Base-by-base conservation (phyloP, 2,797 vertebrate species). In the Neopelma chrysocephalum region DNA sequence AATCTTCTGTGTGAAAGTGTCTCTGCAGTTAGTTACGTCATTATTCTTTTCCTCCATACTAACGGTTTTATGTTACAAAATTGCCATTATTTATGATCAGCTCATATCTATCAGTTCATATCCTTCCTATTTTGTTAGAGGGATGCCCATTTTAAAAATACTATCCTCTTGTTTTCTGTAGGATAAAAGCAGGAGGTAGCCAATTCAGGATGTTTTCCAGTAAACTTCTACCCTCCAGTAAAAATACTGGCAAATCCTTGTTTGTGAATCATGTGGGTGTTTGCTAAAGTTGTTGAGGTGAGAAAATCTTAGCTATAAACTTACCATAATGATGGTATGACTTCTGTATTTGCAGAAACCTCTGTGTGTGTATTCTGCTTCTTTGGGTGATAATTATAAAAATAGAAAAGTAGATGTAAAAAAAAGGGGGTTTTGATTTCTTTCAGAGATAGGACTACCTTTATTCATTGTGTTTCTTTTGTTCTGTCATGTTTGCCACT, bases 221-320 rank as follows among this genome's bases (percentile, higher is more conserved):
- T 80, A 62, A 82, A 70, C 53, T 91, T 87, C 12, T 69, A 91
- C 56, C 50, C n/a, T 82, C 54, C 56, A 65, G 43, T 88, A 72
- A 95, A 96, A 93, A 89, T 71, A 58, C 58, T 84, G 88, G n/a
- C 70, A 93, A 84, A 45, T 60, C 36, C 77, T 78, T 91, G 68
- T 93, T 92, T 78, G 72, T 75, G 53, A 82, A 72, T 81, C 62
- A 83, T 2, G 27, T 78, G 86, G 88, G 73, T 79, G 80, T 86
- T 83, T 76, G 69, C 65, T 94, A 17, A 88, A 93, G 69, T 91
- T 91, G 40, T 65, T 77, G 57, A 95, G 50, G 82, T 88, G 82
- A 86, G 79, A 94, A 89, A 95, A 91, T 94, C 76, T 85, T 88
- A 77, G 66, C 78, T 92, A 64, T 85, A 77, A 94, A 81, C 79